Evolutionary conservation across 2,888 invertebrate genomes (phyloP), one percentile per base, ranked within the genome.

Genomic region (Dynastes grantii): DNA sequence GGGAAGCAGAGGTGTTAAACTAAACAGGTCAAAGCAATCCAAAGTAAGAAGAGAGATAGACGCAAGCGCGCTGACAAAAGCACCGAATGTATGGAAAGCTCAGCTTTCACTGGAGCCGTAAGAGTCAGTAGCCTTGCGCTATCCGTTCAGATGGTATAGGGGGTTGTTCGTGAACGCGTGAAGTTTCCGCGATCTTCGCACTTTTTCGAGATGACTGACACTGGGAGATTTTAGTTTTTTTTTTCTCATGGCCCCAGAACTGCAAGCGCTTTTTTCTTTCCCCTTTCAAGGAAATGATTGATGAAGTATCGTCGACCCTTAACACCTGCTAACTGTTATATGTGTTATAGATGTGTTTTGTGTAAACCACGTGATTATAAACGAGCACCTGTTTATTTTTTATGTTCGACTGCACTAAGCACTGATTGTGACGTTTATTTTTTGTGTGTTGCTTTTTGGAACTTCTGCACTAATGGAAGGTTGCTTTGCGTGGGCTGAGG

Each of bases 51-150:
- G 83, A 84, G 86, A 82, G 81, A 79, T 76, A 58, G 80, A 76
- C 78, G 76, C 76, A 76, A 68, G 78, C 78, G 80, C 78, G 79
- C 80, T 75, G 73, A 75, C 61, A 75, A 82, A 83, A 81, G 82
- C 82, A 80, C 83, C 81, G 82, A 85, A 81, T 81, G 85, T 84
- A 82, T 82, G 84, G 84, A 85, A 82, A 82, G 81, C 81, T 81
- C 80, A 84, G 85, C 85, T 84, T 85, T 84, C 85, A 83, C 84
- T 75, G 79, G 67, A 77, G 77, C 82, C 82, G 83, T 82, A 79
- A 82, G 83, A 85, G 86, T 86, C 86, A 87, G 87, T 85, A 86
- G 85, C 85, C 85, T 85, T 85, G 86, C 85, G 85, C 84, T 79
- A 71, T 80, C 78, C 78, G 77, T 65, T 79, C 79, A 78, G 80